Evolutionary conservation across 2,113 vertebrate species (phyloP), one percentile per base, ranked within the genome.

Genomic region (Pteronura brasiliensis): DNA sequence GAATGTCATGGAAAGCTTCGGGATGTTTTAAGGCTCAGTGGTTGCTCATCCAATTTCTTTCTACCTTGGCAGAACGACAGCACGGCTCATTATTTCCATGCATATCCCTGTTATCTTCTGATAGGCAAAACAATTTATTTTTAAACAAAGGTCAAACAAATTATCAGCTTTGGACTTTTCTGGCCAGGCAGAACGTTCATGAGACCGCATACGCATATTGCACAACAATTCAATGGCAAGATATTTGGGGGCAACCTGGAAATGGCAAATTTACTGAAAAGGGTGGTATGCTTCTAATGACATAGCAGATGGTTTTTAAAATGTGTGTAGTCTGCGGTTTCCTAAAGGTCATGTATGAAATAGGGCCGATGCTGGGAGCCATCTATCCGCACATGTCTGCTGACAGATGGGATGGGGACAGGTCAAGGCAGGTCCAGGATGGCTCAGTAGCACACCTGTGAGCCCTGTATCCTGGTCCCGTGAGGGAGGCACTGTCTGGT

Each of bases 1-100:
- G 71, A 98, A 97, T 97, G 90, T 94, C 97, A 97, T 95, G 96
- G 98, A 98, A 98, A 95, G 72, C 88, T 98, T 98, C 83, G 82
- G 76, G 96, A 84, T 52, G 2, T 84, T 98, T 97, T 97, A 95
- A 0, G 83, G 86, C 94, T 97, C 76, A 98, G 31, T 85, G 98
- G 76, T 0, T 98, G 98, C 98, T 98, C 29, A 96, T 96, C 21
- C 94, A 85, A 88, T 94, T 98, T 97, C 65, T 88, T 97, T 77
- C 18, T 69, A 83, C 13, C 84, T 92, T 86, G 77, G 17, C 61
- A 86, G 71, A 97, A 87, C 82, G 81, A 97, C 95, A 96, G 49
- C 4, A 20, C 15, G 42, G 17, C 39, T 98, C 86, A 79, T 98
- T 95, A 94, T 34, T 7, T 82, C 82, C 42, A 80, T 95, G 25